Evolutionary conservation across 2,888 invertebrate genomes (phyloP), one percentile per base, ranked within the genome.

Genomic region (Cosmorhoe ocellata): DNA sequence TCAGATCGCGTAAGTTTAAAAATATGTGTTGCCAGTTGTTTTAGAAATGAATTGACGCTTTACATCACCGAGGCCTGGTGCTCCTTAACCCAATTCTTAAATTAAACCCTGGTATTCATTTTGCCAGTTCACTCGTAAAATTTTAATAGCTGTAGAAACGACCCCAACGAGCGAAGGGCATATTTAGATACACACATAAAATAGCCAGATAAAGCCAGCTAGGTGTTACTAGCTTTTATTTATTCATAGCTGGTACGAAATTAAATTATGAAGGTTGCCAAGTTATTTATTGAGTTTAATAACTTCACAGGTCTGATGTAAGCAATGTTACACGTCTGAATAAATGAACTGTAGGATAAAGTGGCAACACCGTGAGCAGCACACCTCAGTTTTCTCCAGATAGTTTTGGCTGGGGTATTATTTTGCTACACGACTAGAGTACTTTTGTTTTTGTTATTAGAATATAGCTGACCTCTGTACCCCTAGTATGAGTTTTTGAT

Each of bases 81-180:
- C 74, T 81, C 77, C 81, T 82, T 87, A 87, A 87, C 87, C 87
- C 81, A 84, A 86, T 88, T 88, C 81, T 70, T 76, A 75, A 78
- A 80, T 86, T 85, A 32, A 84, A 87, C 86, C 86, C 82, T 69
- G 76, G 76, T 78, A 80, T 87, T 87, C 81, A 87, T 85, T 89
- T 84, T 79, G 76, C 76, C 84, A 84, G 81, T 78, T 85, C 82
- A 84, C 71, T 87, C 84, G 81, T 89, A 84, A 87, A 88, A 85
- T 81, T 85, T 88, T 89, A 89, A 88, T 86, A 78, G 81, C 76
- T 58, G 64, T 63, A 76, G 77, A 77, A 85, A 86, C 72, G 76
- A 66, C 69, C 75, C 71, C 74, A 71, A 71, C 64, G 67, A 70
- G 43, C 34, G 38, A 39, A 31, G 41, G 48, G 48, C 53, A 55